Conservation (phyloP, 2,113 vertebrate species). For the Solenodon paradoxus region DNA sequence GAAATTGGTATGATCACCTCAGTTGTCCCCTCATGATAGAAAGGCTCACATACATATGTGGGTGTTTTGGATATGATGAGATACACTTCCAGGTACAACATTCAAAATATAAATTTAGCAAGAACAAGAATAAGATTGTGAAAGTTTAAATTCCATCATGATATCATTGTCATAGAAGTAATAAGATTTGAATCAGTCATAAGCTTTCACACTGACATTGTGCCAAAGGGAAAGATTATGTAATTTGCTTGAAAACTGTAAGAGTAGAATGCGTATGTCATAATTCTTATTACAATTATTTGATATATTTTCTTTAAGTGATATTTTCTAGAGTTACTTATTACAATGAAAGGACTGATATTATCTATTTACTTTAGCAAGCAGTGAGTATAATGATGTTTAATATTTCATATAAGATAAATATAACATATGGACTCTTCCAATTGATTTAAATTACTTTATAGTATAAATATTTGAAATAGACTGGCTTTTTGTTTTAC, state of each 20-base stretch:
- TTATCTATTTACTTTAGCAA: neutral
- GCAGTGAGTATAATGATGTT: neutral
- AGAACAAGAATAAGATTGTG: neutral
- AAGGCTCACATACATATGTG: neutral
- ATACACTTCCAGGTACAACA: neutral
- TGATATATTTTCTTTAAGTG: neutral
- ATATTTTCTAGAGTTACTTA: neutral
- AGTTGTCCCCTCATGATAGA: neutral
- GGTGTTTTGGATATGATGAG: neutral
- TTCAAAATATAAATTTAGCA: neutral
- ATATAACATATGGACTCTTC: neutral
- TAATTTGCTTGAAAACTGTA: neutral
- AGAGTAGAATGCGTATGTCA: neutral
- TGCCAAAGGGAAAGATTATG: neutral
- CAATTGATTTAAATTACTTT: neutral
- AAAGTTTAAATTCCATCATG: neutral
- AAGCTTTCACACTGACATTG: neutral
- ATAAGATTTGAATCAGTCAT: neutral
- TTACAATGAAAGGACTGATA: neutral
- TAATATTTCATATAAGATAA: neutral
- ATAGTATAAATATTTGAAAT: neutral
- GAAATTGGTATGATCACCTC: neutral
- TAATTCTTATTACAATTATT: neutral
- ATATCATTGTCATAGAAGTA: neutral
- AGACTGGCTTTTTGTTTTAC: neutral